Evolutionary conservation across 1,140 invertebrate species (phyloP).

Genomic region (Diorhabda carinulata): DNA sequence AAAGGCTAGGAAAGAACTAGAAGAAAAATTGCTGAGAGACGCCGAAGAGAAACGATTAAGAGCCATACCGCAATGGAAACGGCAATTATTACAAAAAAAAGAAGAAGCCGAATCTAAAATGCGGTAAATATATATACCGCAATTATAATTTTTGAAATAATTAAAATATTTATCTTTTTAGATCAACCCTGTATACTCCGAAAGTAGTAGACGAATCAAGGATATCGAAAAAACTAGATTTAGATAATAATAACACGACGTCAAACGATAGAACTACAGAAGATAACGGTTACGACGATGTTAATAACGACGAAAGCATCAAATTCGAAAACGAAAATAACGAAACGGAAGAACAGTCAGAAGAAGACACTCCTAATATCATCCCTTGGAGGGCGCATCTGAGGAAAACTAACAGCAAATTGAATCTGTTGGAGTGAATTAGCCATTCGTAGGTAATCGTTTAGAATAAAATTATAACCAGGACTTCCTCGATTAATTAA

Average conservation of each 20-base stretch:
- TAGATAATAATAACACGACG: constrained; percentile 26
- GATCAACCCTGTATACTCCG: constrained; percentile 63
- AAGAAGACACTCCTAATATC: constrained; percentile 64
- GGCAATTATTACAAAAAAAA: constrained; percentile 78
- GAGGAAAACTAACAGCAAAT: constrained; percentile 81
- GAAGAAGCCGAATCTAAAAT: constrained; percentile 70
- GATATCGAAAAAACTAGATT: constrained; percentile 16
- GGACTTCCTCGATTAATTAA: too few species aligned
- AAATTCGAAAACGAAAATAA: constrained; percentile 40
- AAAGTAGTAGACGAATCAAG: constrained; percentile 58
- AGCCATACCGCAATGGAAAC: constrained; percentile 88
- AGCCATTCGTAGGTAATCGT: background rate
- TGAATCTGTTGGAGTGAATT: constrained; percentile 66
- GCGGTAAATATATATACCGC: constrained; percentile 50
- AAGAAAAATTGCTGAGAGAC: constrained; percentile 76
- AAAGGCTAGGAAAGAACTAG: constrained; percentile 82
- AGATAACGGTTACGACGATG: constrained; percentile 43
- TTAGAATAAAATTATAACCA: background rate
- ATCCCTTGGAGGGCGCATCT: constrained; percentile 85
- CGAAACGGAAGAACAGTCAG: constrained; percentile 45
- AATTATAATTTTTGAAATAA: background rate
- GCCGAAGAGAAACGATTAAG: constrained; percentile 81
- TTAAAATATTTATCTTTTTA: constrained; percentile 36
- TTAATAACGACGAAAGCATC: constrained; percentile 43
- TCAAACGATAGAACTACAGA: constrained; percentile 33